These are phyloP conservation scores for Jaculus jaculus DNA, from an alignment of 2,113 vertebrate species.

Conservation along the genomic window DNA sequence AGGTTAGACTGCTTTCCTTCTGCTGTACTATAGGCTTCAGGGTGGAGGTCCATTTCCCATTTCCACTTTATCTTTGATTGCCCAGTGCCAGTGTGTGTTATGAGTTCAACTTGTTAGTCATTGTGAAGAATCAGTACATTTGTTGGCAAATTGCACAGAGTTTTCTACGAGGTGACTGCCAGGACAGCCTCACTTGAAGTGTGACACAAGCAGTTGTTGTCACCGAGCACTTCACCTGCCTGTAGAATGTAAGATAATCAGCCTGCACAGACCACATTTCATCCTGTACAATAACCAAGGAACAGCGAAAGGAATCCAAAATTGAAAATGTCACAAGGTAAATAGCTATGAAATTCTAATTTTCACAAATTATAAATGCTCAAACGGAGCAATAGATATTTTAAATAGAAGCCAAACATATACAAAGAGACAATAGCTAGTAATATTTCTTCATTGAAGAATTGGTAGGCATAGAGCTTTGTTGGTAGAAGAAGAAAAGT, in stretches of 20 bases:
- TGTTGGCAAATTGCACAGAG: not conserved
- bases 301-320: not conserved
- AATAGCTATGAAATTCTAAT: not conserved
- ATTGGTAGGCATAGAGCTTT: not conserved
- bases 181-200: not conserved
- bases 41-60: not conserved
- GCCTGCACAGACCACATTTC: not conserved
- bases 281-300: not conserved
- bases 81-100: fast-evolving
- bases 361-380: not conserved
- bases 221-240: not conserved
- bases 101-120: not conserved
- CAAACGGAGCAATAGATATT: slow-evolving; percentile 28
- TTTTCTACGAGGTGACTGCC: not conserved
- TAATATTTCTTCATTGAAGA: not conserved
- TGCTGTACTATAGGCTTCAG: not conserved
- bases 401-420: not conserved
- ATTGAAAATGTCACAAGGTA: not conserved
- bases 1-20: not conserved
- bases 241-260: not conserved
- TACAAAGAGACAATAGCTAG: not conserved
- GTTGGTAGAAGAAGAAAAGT: not conserved
- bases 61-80: not conserved
- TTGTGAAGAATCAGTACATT: not conserved
- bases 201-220: not conserved